phyloP scores from a whole-genome alignment of 92 coral and sea anemone species.

The Nematostella vectensis region DNA sequence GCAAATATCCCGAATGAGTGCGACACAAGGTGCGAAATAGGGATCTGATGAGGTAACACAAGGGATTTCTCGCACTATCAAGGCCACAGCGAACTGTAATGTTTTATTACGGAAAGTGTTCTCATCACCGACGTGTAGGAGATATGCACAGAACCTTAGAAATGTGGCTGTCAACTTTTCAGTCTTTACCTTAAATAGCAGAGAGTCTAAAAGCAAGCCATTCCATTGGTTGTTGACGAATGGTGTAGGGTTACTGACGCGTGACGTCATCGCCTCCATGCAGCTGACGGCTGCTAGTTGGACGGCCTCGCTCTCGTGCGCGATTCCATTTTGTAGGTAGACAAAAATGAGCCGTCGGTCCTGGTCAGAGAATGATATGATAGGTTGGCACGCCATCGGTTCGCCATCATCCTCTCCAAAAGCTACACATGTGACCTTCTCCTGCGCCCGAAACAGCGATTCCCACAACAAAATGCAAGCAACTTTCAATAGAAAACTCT shows the following conservation, averaged over 20 bases:
- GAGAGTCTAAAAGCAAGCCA: slow-evolving; percentile 46
- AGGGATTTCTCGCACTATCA: slow-evolving; percentile 30
- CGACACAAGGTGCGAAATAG: too few relatives aligned
- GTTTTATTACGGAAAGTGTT: slow-evolving; percentile 5
- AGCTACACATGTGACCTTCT: neutral
- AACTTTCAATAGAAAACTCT: slow-evolving; percentile 15
- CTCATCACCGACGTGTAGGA: slow-evolving; percentile 25
- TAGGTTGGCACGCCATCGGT: too few relatives aligned
- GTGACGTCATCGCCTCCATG: slow-evolving; percentile 41
- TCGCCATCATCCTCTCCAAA: too few relatives aligned
- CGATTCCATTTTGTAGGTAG: slow-evolving; percentile 69
- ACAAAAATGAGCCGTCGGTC: slow-evolving; percentile 51
- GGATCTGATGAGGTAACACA: too few relatives aligned
- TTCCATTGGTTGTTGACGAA: slow-evolving; percentile 59
- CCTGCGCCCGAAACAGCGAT: slow-evolving; percentile 8
- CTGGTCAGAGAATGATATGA: too few relatives aligned
- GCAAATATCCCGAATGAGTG: too few relatives aligned
- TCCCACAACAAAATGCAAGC: slow-evolving; percentile 42
- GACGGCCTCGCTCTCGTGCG: slow-evolving; percentile 57
- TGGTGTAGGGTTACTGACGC: slow-evolving; percentile 14
- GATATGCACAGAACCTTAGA: slow-evolving; percentile 30
- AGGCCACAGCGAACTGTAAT: slow-evolving; percentile 22
- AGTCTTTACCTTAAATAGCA: slow-evolving; percentile 15
- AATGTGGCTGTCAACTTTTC: slow-evolving; percentile 23
- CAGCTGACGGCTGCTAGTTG: slow-evolving; percentile 63